Conservation (phyloP, 2,113 vertebrate species). For the Scophthalmus maximus region DNA sequence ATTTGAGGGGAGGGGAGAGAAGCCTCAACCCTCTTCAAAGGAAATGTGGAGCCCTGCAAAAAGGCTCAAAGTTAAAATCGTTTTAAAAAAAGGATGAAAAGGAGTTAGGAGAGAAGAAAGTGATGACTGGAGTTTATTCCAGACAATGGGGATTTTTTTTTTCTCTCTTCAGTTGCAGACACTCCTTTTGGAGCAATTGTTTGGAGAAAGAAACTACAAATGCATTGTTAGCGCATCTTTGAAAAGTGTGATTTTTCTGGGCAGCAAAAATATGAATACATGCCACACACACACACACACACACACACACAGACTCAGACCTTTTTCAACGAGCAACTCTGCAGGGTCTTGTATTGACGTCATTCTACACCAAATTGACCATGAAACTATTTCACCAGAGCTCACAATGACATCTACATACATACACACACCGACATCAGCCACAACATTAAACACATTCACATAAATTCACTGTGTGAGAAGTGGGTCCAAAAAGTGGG, state of each 20-base stretch:
- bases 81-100: too few relatives aligned
- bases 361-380: not conserved
- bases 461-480: too few relatives aligned
- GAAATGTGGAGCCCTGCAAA: too few relatives aligned
- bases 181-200: not conserved
- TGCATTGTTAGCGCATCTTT: not conserved
- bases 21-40: conserved; percentile 29
- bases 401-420: too few relatives aligned
- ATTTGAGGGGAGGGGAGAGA: not conserved
- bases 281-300: not conserved
- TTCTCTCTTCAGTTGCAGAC: not conserved
- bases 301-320: too few relatives aligned
- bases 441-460: too few relatives aligned
- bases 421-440: too few relatives aligned
- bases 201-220: not conserved
- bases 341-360: conserved; percentile 6
- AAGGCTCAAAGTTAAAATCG: not conserved
- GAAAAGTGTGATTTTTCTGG: not conserved
- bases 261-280: not conserved
- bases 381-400: too few relatives aligned
- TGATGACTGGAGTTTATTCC: conserved; percentile 25
- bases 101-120: conserved; percentile 7
- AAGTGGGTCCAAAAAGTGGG: too few relatives aligned
- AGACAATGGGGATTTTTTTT: conserved; percentile 8
- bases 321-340: too few relatives aligned